A percentile compares a stretch with the other conserved stretches of the same genome.
Evolutionary conservation across 2,113 vertebrate species (phyloP).

Genomic region (Bubo blakistoni): DNA sequence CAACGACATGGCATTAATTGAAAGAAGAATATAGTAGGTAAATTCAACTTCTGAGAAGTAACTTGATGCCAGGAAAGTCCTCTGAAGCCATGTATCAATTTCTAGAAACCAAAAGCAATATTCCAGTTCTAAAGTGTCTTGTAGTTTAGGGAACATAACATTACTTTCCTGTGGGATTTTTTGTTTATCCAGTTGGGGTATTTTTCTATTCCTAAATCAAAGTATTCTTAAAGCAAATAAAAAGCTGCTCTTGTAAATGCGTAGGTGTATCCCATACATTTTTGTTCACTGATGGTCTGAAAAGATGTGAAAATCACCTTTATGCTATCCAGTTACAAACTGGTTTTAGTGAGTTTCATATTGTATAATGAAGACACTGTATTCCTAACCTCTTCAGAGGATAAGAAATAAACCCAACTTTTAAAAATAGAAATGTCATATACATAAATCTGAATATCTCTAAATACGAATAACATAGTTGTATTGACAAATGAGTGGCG

Average conservation of each 20-base stretch:
- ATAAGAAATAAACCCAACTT: neutral
- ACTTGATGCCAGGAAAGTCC: neutral
- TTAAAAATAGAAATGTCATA: neutral
- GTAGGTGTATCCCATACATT: neutral
- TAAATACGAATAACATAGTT: neutral
- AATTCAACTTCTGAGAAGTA: neutral
- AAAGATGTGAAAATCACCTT: neutral
- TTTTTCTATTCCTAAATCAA: neutral
- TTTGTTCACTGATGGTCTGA: neutral
- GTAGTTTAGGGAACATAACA: neutral
- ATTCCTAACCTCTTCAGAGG: neutral
- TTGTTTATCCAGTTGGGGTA: neutral
- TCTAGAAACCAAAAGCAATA: neutral
- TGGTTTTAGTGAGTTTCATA: neutral
- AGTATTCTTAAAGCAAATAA: neutral
- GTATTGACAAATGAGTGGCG: neutral
- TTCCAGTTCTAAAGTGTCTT: neutral
- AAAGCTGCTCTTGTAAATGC: neutral
- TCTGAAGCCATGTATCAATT: neutral
- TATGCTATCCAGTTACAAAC: neutral
- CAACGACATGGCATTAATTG: too few species aligned
- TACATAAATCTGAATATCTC: neutral
- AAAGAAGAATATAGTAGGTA: neutral
- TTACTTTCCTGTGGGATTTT: neutral
- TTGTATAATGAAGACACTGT: neutral